Evolutionary conservation across 1,140 invertebrate species (phyloP), one percentile per base, ranked within the genome.

Genomic region (Drosophila watanabei): DNA sequence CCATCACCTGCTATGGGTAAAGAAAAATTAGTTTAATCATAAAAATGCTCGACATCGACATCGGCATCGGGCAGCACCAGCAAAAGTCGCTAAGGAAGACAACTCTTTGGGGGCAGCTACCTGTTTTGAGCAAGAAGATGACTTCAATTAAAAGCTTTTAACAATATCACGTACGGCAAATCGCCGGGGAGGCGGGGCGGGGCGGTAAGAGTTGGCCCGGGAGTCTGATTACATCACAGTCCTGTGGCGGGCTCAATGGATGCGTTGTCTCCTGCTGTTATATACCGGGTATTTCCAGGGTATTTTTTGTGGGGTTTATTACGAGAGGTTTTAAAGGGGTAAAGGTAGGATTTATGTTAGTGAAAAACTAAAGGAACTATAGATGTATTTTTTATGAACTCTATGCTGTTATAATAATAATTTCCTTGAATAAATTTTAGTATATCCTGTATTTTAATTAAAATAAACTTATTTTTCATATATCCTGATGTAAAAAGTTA

Each of bases 141-240:
- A 90, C 90, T 92, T 92, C 90, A 92, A 92, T 92, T 92, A 92
- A 92, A 92, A 92, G 86, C 90, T 90, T 92, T 92, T 92, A 92
- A 92, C 90, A 92, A 92, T 92, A 92, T 92, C 90, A 92, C 90
- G 90, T 92, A 90, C 90, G 51, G 72, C 79, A 77, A 78, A 90
- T 87, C 86, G 83, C 63, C 70, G 73, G 63, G 51, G 60, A 56
- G 49, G 35, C 28, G 58, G 10, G 18, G 2, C 16, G 16, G 13
- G 10, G 24, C 24, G 24, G 24, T 1, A 2, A 32, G 39, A 24
- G 48, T 37, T 37, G 61, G 45, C n/a, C 43, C 20, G 33, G 20
- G 37, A 56, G 41, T 66, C 85, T 88, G 85, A 88, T 88, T 88
- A 88, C 85, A 88, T 88, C 85, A 88, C 85, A 88, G 79, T 65